Conservation (phyloP, 2,797 vertebrate genomes). For the Lophius americanus region DNA sequence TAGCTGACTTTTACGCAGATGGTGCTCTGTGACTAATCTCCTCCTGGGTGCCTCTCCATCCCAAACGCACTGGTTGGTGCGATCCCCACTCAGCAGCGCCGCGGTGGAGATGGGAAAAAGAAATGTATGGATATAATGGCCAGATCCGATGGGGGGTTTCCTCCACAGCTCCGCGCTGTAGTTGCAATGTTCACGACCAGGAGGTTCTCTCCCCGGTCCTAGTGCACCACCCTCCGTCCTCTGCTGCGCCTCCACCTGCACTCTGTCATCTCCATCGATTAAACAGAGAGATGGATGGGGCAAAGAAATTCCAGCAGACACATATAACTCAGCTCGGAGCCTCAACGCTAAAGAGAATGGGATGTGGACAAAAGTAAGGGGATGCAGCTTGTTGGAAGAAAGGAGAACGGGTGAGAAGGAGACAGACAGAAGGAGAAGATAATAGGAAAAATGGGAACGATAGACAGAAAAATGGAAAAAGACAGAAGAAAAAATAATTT, state of each 20-base stretch:
- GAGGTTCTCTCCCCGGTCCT: slow-evolving; percentile 75
- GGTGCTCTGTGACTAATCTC: slow-evolving; percentile 60
- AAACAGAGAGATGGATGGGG: slow-evolving; percentile 49
- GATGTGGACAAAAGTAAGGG: slow-evolving; percentile 5
- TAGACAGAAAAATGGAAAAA: neutral
- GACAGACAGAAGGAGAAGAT: neutral
- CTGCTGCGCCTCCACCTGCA: slow-evolving; percentile 62
- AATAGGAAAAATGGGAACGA: neutral
- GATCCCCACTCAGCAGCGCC: slow-evolving; percentile 67
- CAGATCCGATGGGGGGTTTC: slow-evolving; percentile 76
- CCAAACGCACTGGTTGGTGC: slow-evolving; percentile 60
- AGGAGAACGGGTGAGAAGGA: neutral
- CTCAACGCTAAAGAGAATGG: slow-evolving; percentile 7
- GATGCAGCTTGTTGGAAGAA: slow-evolving; percentile 30
- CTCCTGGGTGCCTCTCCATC: slow-evolving; percentile 60
- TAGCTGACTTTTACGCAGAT: slow-evolving; percentile 67
- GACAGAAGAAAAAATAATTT: too few relatives aligned
- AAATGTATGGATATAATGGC: slow-evolving; percentile 77
- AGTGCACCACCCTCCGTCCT: slow-evolving; percentile 69
- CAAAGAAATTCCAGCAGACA: slow-evolving; percentile 56
- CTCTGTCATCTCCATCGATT: slow-evolving; percentile 60
- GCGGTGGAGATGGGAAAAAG: slow-evolving; percentile 61
- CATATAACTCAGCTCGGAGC: slow-evolving; percentile 53
- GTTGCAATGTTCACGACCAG: slow-evolving; percentile 69
- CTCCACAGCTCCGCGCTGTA: slow-evolving; percentile 70